Base-by-base conservation (phyloP, 1,140 invertebrate genomes). In the Drosophila eugracilis region DNA sequence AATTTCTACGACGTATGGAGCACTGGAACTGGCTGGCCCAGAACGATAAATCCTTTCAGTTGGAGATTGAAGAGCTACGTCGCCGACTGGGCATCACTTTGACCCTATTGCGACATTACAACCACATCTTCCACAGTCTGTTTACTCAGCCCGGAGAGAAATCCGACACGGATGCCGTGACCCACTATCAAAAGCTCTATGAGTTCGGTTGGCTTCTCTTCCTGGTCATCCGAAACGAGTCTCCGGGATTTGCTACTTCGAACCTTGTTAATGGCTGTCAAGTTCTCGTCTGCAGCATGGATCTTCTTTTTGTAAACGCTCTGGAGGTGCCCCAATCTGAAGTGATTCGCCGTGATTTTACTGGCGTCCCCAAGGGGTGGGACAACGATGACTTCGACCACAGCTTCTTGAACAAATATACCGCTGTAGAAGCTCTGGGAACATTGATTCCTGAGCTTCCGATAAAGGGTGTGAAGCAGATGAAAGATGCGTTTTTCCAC, bases 251-350 rank as follows among this genome's bases (percentile, higher is more conserved):
- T 52, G 67, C 47, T 6, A 96, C 96, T 49, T 95, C 97, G 92
- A 97, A 99, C 92, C 92, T 99, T 44, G 97, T 99, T 0, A 98
- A 97, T 91, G 98, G 97, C 48, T 98, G 97, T 89, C 97, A 99
- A 91, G 92, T 99, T 5, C 92, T 99, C 3, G 91, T 98, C 22
- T 96, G 96, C 53, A 97, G 96, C 91, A 94, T 98, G 74, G 98
- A 99, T 92, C 94, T 98, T 79, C 94, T 98, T 19, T 99, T 96
- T 92, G 94, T 93, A 26, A 99, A 99, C 93, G 96, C 95, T 39
- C 92, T 98, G 19, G 94, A 95, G 48, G 45, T 78, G 10, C 94
- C 95, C 70, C 93, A 96, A 47, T 95, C 94, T 77, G 96, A 97
- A 86, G 92, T 99, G 15, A 92, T 99, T 0, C 98, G 98, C 93